Conservation (phyloP, 2,797 vertebrate species). For the Stomatorhinus walkeri region DNA sequence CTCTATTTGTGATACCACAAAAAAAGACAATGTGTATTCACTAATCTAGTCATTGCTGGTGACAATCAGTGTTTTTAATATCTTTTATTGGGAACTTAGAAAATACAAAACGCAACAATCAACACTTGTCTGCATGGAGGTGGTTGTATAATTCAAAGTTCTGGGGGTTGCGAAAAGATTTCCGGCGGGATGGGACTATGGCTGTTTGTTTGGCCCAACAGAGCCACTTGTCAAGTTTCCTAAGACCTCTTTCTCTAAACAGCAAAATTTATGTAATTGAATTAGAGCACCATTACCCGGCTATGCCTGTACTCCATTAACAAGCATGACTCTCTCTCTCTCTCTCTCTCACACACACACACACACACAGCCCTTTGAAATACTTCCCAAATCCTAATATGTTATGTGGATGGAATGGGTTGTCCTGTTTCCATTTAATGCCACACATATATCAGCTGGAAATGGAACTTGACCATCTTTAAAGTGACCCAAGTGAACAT, state of each 20-base stretch:
- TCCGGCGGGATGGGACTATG: conserved; percentile 20
- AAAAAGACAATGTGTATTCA: not conserved
- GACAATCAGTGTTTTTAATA: not conserved
- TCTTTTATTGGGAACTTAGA: not conserved
- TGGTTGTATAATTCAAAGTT: not conserved
- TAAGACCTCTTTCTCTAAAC: not conserved
- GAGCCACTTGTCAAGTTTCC: not conserved
- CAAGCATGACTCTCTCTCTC: not conserved
- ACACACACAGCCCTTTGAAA: not conserved
- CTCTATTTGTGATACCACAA: not conserved
- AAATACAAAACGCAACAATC: not conserved
- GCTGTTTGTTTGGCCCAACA: not conserved
- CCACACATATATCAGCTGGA: not conserved
- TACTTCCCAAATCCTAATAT: not conserved
- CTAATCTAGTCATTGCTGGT: not conserved
- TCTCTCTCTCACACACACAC: not conserved
- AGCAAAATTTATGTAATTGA: not conserved
- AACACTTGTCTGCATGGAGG: not conserved
- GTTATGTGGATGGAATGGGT: not conserved
- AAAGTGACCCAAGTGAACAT: not conserved
- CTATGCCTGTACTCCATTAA: conserved; percentile 1
- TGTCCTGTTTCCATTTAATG: not conserved
- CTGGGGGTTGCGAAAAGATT: conserved; percentile 31
- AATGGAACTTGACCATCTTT: not conserved
- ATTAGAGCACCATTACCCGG: conserved; percentile 9